Base-by-base conservation (phyloP, 2,888 invertebrate species). In the Sceliomorpha sp. region DNA sequence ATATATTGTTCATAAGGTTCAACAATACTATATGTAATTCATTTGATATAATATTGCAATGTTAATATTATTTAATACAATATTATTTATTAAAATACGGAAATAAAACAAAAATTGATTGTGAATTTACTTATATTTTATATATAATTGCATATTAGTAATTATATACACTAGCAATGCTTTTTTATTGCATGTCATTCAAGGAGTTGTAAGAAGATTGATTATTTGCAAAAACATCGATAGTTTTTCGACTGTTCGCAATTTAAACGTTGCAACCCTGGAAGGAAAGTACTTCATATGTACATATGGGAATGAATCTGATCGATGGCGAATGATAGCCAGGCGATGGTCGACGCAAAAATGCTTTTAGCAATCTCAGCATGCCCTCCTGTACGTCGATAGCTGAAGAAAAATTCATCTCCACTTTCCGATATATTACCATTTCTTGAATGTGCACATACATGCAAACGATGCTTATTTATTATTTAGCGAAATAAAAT, bases 301-400 rank as follows among this genome's bases (percentile, higher is more conserved):
- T 20, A 5, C 81, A 80, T 40, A 48, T 81, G 80, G 79, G 82
- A 83, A 83, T 83, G 83, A 83, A 81, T 74, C 55, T 75, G 81
- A 85, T 86, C 85, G 80, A 85, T 85, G 78, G 74, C 72, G 79
- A 73, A 83, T 85, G 86, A 86, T 85, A 82, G 83, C 76, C 69
- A 40, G 62, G 73, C 73, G 83, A 85, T 82, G 83, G 78, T 77
- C 74, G 82, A 87, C 87, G 87, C 80, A 86, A 85, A 87, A 87
- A 87, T 85, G 87, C 87, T 87, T 87, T 87, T 87, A 87, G 79
- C 79, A 75, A 72, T 75, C 84, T 75, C 83, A 81, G 81, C 81
- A 72, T 79, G 81, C 77, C 73, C 44, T 51, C 62, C 56, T 58
- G 42, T 63, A 48, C 37, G 36, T 45, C 12, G 50, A 53, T 27